These are phyloP conservation scores for Lagopus leucura DNA, from an alignment of 2,113 vertebrate species.

Conservation along the genomic window DNA sequence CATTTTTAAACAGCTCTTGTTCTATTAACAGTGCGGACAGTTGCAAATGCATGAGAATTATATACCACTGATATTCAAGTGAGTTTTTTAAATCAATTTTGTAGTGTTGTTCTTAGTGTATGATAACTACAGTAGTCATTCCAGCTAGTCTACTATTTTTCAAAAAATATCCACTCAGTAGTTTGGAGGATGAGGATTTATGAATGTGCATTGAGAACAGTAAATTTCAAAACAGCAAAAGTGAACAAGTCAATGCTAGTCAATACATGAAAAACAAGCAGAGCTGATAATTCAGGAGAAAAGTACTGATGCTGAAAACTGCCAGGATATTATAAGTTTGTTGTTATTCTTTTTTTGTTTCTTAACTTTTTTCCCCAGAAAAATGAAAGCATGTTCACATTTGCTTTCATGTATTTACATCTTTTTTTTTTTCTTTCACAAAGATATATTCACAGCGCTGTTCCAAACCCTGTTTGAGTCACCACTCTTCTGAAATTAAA, in stretches of 20 bases:
- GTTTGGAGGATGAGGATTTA: slow-evolving; percentile 43
- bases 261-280: neutral
- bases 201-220: slow-evolving; percentile 8
- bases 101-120: neutral
- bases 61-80: neutral
- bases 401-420: neutral
- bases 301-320: neutral
- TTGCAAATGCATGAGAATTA: neutral
- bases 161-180: neutral
- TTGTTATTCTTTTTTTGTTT: neutral
- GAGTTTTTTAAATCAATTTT: slow-evolving; percentile 1
- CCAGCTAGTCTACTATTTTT: slow-evolving; percentile 9
- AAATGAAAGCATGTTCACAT: neutral
- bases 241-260: neutral
- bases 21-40: neutral
- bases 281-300: neutral
- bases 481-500: neutral
- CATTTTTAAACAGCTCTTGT: slow-evolving; percentile 1
- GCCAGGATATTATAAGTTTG: neutral
- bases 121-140: slow-evolving; percentile 33
- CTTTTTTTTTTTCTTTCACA: too few species aligned
- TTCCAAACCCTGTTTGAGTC: neutral
- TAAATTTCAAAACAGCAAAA: slow-evolving; percentile 46
- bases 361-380: neutral
- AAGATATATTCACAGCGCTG: neutral